Base-by-base conservation (phyloP, 2,888 invertebrate species). In the Crioceris asparagi region DNA sequence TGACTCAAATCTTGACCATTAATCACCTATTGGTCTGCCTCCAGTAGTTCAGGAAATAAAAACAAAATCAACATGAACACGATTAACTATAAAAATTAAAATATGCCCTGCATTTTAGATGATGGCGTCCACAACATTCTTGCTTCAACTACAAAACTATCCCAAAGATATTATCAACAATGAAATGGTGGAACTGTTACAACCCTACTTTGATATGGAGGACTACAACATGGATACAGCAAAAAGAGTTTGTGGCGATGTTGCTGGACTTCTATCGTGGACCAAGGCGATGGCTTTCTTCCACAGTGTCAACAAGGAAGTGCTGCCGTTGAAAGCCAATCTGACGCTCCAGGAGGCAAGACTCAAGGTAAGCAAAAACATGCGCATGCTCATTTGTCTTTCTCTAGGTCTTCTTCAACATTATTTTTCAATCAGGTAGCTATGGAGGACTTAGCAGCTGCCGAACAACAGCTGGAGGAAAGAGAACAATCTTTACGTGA, bases 201-300 rank as follows among this genome's bases (percentile, higher is more conserved):
- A 80, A 47, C 92, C 93, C 0, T 96, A 93, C 62, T 88, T 92
- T 53, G 79, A 82, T 60, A 90, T 91, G 90, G 93, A 93, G 54
- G 94, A 96, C 62, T 96, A 94, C 61, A 91, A 88, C 58, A 87
- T 94, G 85, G 94, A 96, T 55, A 92, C 85, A 36, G 96, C 96
- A 0, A 83, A 90, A 58, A 72, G 93, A 45, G 94, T 94, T 3
- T 96, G 94, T 59, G 94, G 94, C 36, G 94, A 96, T 58, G 94
- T 96, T 0, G 53, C 96, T 10, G 96, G 96, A 2, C 68, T 96
- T 8, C 65, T 91, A 2, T 91, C 92, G 0, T 96, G 96, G 96
- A 94, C 94, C 0, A 88, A 90, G 64, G 91, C 92, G 2, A 92
- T 92, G 92, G 79, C 83, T 1, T 90, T 91, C 64, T 96, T 96